Conservation (phyloP, 2,888 invertebrate genomes). For the Bruchidius siliquastri region DNA sequence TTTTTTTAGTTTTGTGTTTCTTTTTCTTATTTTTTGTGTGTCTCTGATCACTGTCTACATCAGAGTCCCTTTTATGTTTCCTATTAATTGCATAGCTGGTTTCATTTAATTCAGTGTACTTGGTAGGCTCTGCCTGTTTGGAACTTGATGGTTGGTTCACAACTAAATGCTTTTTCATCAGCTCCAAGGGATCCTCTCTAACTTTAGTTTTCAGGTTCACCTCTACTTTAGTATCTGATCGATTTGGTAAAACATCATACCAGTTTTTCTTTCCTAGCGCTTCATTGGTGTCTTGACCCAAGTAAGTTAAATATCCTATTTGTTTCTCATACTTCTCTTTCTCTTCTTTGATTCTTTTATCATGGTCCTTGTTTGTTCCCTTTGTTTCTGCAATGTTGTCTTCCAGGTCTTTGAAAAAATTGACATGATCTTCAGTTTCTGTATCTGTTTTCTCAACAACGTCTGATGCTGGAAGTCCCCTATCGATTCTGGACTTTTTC, state of each 20-base stretch:
- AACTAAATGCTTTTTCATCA: slow-evolving; percentile 58
- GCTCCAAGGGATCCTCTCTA: slow-evolving; percentile 67
- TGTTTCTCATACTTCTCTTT: slow-evolving; percentile 96
- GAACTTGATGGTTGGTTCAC: neutral
- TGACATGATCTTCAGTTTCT: slow-evolving; percentile 30
- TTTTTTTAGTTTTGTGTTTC: slow-evolving; percentile 36
- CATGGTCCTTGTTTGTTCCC: slow-evolving; percentile 79
- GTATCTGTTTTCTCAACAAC: slow-evolving; percentile 25
- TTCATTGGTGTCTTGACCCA: slow-evolving; percentile 90
- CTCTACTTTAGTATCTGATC: slow-evolving; percentile 55
- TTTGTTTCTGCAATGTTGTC: slow-evolving; percentile 60
- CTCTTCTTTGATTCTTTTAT: slow-evolving; percentile 84
- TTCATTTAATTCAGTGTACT: slow-evolving; percentile 10
- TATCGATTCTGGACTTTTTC: slow-evolving; percentile 56
- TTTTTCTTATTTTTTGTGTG: slow-evolving; percentile 5
- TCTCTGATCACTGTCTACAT: neutral
- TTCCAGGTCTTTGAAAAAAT: slow-evolving; percentile 74
- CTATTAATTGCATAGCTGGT: neutral
- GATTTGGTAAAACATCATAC: slow-evolving; percentile 74
- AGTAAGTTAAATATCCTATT: slow-evolving; percentile 92
- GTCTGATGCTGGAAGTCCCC: slow-evolving; percentile 22
- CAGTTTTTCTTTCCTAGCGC: slow-evolving; percentile 80
- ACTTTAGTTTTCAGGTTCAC: slow-evolving; percentile 62
- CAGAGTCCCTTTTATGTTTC: neutral
- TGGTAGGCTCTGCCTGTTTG: slow-evolving; percentile 17